These are phyloP conservation scores for Dorcus parallelipipedus DNA, from an alignment of 2,888 invertebrate species.

Conservation along the genomic window DNA sequence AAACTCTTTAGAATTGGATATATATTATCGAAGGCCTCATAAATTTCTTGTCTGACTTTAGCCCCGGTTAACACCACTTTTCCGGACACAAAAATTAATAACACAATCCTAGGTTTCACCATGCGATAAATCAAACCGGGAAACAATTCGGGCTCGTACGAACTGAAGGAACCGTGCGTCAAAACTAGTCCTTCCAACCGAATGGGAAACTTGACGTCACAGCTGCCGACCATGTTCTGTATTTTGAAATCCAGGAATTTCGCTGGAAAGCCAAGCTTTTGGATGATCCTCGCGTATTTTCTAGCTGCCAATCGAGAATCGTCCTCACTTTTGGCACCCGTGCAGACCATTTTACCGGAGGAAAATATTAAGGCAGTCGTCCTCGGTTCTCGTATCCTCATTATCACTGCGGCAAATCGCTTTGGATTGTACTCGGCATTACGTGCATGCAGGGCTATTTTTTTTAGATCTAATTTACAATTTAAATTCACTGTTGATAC, in stretches of 20 bases:
- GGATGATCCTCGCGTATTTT: constrained; percentile 79
- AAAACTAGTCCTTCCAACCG: constrained; percentile 74
- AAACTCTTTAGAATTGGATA: constrained; percentile 76
- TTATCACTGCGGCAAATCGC: constrained; percentile 98
- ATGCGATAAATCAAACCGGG: constrained; percentile 81
- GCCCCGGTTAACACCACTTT: constrained; percentile 82
- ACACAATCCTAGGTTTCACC: constrained; percentile 77
- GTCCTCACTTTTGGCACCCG: constrained; percentile 82
- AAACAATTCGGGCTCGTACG: constrained; percentile 81
- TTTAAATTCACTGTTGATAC: constrained; percentile 96
- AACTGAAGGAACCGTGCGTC: constrained; percentile 76
- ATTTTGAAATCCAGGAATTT: constrained; percentile 79
- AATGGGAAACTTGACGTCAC: constrained; percentile 84
- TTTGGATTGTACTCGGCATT: constrained; percentile 99
- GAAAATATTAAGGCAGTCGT: constrained; percentile 83
- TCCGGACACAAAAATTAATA: constrained; percentile 81
- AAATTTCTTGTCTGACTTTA: constrained; percentile 70
- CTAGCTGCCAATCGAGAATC: constrained; percentile 74
- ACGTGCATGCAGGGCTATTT: constrained; percentile 94
- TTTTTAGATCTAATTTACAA: constrained; percentile 93
- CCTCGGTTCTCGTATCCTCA: constrained; percentile 87
- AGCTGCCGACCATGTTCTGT: constrained; percentile 84
- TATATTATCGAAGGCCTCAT: constrained; percentile 74
- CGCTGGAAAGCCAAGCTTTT: constrained; percentile 74
- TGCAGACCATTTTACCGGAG: constrained; percentile 85